A percentile compares a stretch with the other conserved stretches of the same genome.
Conservation (phyloP, 2,888 invertebrate genomes). For the Apotomis capreana region DNA sequence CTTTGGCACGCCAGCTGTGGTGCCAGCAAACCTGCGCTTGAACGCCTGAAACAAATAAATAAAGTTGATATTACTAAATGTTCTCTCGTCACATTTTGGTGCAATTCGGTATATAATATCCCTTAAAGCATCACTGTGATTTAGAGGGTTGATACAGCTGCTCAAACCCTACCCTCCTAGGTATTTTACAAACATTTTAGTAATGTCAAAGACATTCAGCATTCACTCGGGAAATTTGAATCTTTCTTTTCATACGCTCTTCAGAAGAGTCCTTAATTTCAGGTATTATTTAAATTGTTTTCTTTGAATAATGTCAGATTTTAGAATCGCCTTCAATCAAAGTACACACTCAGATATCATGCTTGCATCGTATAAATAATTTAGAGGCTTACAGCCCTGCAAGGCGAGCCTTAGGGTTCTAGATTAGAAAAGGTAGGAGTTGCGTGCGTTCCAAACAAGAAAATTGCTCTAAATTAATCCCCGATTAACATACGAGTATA, state of each 20-base stretch:
- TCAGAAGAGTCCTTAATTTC: no score
- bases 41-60: conserved; percentile 71
- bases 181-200: no score
- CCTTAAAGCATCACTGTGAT: no score
- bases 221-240: no score
- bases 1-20: conserved; percentile 75
- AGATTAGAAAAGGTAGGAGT: conserved; percentile 15
- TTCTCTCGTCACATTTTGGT: no score
- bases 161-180: no score
- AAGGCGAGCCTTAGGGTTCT: not conserved
- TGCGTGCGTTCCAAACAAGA: conserved; percentile 23
- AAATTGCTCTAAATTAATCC: conserved; percentile 19
- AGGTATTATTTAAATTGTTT: no score
- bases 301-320: not conserved
- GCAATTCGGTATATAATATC: not conserved
- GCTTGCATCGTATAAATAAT: conserved; percentile 7
- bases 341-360: not conserved
- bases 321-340: not conserved
- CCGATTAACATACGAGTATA: not conserved
- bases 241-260: no score
- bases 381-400: conserved; percentile 4
- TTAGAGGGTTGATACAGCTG: no score
- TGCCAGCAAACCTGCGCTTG: conserved; percentile 75
- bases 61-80: no score
- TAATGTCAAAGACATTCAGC: no score